A percentile compares a stretch with the other conserved stretches of the same genome.
These are phyloP conservation scores for Aspidiotus rigidus DNA, from an alignment of 2,888 invertebrate genomes.

Conservation along the genomic window DNA sequence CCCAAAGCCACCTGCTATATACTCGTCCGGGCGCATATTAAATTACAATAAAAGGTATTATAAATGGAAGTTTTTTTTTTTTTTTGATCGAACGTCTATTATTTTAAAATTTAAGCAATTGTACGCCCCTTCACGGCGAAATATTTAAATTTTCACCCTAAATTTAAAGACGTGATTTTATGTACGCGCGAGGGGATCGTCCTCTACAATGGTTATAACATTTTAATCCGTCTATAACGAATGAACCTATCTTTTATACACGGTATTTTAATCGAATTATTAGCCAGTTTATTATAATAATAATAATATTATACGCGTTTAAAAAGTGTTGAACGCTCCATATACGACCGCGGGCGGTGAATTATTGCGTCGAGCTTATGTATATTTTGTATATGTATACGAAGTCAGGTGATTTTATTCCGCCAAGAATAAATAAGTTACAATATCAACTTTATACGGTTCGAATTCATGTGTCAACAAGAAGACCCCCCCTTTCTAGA, in stretches of 20 bases:
- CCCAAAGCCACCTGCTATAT: constrained; percentile 9
- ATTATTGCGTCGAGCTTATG: no score
- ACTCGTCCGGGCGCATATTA: constrained; percentile 17
- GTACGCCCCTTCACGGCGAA: constrained; percentile 16
- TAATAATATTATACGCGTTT: background rate
- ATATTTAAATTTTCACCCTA: constrained; percentile 29
- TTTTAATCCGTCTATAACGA: background rate
- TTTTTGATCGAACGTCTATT: constrained; percentile 23
- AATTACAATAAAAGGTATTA: constrained; percentile 26
- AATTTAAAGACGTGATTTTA: constrained; percentile 23
- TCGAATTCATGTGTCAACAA: no score
- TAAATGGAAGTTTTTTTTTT: background rate
- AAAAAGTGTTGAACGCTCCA: background rate
- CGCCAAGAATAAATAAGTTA: no score
- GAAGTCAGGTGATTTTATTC: no score
- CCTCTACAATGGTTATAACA: background rate
- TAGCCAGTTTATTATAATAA: background rate
- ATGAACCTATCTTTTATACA: background rate
- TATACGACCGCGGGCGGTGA: no score
- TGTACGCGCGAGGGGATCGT: background rate
- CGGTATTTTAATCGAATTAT: constrained; percentile 17
- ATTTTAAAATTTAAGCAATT: constrained; percentile 31
- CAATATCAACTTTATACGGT: no score
- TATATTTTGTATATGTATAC: no score
- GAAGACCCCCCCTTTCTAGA: no score